Evolutionary conservation across 2,797 vertebrate genomes (phyloP).

Genomic region (Hapalemur alaotrensis): DNA sequence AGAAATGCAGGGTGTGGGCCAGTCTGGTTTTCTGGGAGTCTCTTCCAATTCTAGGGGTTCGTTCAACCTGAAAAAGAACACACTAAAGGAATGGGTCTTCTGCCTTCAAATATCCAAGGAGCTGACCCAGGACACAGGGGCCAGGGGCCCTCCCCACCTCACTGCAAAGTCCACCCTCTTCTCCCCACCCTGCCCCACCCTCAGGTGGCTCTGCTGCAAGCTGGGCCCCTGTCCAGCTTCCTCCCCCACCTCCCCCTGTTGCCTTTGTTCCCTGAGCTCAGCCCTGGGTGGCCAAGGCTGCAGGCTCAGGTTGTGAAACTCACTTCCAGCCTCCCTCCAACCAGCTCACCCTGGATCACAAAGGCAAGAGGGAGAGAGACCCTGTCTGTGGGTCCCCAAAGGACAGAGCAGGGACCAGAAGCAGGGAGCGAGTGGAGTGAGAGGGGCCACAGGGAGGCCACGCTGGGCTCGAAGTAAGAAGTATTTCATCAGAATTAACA

Average conservation of each 20-base stretch:
- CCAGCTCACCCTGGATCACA: neutral
- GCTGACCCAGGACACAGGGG: neutral
- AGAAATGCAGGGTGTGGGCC: neutral
- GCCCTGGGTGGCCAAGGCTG: conserved; percentile 26
- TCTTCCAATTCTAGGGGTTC: neutral
- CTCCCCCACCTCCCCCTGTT: neutral
- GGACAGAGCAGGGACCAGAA: neutral
- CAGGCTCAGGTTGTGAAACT: neutral
- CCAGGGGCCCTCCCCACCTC: neutral
- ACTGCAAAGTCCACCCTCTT: conserved; percentile 50
- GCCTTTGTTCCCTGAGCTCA: neutral
- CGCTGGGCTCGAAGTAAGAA: neutral
- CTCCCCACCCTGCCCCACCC: too few species aligned
- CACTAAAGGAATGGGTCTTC: neutral
- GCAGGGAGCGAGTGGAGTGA: neutral
- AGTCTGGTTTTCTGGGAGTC: neutral
- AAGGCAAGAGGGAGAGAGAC: neutral
- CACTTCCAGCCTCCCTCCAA: neutral
- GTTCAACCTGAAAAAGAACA: neutral
- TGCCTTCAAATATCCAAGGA: neutral
- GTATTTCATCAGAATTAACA: neutral
- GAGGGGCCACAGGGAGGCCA: neutral
- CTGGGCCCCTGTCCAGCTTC: neutral
- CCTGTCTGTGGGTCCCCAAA: neutral
- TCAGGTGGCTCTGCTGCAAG: neutral